Conservation (phyloP, 1,140 invertebrate genomes). For the Caenorhabditis brenneri region DNA sequence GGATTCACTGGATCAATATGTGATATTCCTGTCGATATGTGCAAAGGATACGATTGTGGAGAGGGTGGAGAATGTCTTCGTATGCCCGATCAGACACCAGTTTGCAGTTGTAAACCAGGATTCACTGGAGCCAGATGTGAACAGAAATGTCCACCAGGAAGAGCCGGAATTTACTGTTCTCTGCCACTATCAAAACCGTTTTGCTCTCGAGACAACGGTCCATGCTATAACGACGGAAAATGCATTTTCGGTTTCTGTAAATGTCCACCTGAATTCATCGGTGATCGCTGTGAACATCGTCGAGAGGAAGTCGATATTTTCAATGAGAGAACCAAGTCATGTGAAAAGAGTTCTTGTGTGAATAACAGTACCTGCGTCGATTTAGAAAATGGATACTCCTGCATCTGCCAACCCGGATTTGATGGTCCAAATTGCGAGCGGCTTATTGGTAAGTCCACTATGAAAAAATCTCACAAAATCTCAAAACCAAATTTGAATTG, state of each 20-base stretch:
- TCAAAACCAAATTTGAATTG: too few relatives aligned
- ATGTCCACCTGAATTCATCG: constrained; percentile 86
- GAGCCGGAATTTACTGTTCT: not conserved
- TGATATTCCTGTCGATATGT: not conserved
- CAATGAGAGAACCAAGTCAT: constrained; percentile 77
- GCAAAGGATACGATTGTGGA: not conserved
- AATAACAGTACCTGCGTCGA: constrained; percentile 87
- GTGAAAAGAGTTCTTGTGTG: constrained; percentile 77
- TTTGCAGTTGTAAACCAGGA: constrained; percentile 80
- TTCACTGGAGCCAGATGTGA: constrained; percentile 79
- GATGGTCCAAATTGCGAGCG: constrained; percentile 76
- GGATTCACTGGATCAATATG: constrained; percentile 82
- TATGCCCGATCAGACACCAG: too few relatives aligned
- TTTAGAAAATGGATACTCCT: constrained; percentile 83
- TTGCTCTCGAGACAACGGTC: not conserved
- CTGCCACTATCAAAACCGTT: not conserved
- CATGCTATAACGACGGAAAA: constrained; percentile 86
- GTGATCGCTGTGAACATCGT: constrained; percentile 84
- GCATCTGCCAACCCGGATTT: constrained; percentile 86
- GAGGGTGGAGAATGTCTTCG: too few relatives aligned
- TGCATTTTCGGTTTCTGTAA: constrained; percentile 75
- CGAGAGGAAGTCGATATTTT: constrained; percentile 80
- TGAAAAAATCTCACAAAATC: too few relatives aligned
- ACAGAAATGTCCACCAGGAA: not conserved
- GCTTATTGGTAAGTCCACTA: too few relatives aligned